Base-by-base conservation (phyloP, 2,113 vertebrate genomes). In the Chaetodon trifascialis region DNA sequence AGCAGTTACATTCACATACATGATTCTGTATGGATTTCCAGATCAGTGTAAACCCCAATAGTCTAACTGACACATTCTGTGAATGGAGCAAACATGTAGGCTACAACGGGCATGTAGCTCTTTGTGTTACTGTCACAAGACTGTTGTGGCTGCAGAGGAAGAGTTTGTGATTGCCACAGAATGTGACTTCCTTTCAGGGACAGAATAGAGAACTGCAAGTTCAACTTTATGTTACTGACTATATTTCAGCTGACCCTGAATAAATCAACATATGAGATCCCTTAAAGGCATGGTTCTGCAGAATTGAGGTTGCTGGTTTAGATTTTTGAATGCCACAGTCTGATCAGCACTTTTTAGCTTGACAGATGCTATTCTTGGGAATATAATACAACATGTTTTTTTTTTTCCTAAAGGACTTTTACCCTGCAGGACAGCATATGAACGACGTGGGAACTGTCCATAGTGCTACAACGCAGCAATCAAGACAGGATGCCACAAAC, bases 371-470 rank as follows among this genome's bases (percentile, higher is more conserved):
- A 25, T 23, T 68, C 15, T 12, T 70, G 21, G 0, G 7, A 25
- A 59, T n/a, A 38, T 62, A 12, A 17, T 11, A 15, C 6, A 67
- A 56, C 0, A 54, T 34, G 0, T 14, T 2, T 40, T n/a, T 2
- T 12, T 79, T n/a, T 63, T 30, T 34, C 5, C 0, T 3, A 54
- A 82, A 25, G 69, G 15, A 59, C 7, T 46, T 62, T 47, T 12
- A 70, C 16, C 62, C 49, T 66, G n/a, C 23, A 59, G 47, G 73
- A 8, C 71, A 77, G 11, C 6, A 69, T 42, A 54, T 7, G 38
- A 81, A 66, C 79, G 86, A 79, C 76, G 62, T 65, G 56, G 93
- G 91, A 94, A 92, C 94, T 95, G 94, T 95, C 93, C 94, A 65
- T 88, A 92, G 94, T 94, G 86, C 93, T 95, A 92, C 91, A 92